These are phyloP conservation scores for Platanista minor DNA, from an alignment of 2,113 vertebrate genomes.

Conservation along the genomic window DNA sequence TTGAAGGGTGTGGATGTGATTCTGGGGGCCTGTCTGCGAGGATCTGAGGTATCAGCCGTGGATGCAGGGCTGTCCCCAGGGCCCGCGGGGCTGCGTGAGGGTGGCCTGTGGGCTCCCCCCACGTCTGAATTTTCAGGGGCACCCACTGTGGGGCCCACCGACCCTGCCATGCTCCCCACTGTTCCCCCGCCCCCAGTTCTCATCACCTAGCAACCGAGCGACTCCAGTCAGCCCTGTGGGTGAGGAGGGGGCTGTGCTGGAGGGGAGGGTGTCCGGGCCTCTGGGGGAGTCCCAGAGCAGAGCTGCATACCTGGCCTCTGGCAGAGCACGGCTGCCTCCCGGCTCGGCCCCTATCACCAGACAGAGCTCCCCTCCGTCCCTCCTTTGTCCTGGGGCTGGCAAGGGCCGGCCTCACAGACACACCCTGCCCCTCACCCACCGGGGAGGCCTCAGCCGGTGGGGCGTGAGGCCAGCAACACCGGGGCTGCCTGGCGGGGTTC, in stretches of 20 bases:
- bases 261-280: not conserved
- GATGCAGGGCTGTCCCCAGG: not conserved
- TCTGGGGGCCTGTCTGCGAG: not conserved
- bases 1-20: not conserved
- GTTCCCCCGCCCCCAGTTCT: not conserved
- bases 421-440: too few relatives aligned
- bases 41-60: not conserved
- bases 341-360: accelerated
- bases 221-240: not conserved
- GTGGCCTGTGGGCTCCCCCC: not conserved
- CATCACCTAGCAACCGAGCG: slow-evolving; percentile 30
- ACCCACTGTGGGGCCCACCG: not conserved
- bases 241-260: not conserved
- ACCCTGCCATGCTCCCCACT: not conserved
- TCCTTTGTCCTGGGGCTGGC: not conserved
- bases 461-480: not conserved
- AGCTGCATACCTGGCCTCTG: not conserved
- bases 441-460: not conserved
- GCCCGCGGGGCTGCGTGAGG: not conserved
- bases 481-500: not conserved
- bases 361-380: not conserved
- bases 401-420: not conserved
- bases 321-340: not conserved
- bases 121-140: not conserved
- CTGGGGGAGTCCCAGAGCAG: not conserved